Evolutionary conservation across 64 coral and sea anemone species (phyloP).

Genomic region (Anthopleura sola): DNA sequence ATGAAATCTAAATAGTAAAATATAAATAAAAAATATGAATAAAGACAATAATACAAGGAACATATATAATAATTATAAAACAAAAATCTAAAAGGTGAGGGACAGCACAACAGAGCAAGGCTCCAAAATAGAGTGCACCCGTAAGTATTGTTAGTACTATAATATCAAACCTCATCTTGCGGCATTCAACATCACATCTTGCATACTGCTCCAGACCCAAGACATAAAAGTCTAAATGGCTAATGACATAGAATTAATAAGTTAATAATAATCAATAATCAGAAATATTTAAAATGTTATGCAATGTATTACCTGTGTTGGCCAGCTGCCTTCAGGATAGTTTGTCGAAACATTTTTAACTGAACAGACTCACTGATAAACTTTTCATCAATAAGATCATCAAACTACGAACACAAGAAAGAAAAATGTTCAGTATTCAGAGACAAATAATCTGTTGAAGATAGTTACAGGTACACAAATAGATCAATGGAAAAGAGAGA

Average conservation of each 20-base stretch:
- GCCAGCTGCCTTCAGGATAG: conserved; percentile 49
- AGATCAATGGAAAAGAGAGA: too few species aligned
- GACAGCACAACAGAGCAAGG: too few species aligned
- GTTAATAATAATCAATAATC: not conserved
- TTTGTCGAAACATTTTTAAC: conserved; percentile 55
- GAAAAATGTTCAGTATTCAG: too few species aligned
- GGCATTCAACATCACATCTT: conserved; percentile 40
- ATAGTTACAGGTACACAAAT: too few species aligned
- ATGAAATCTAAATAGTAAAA: too few species aligned
- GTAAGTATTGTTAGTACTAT: too few species aligned
- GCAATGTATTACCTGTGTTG: conserved; percentile 33
- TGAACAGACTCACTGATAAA: conserved; percentile 42
- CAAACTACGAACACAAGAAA: conserved; percentile 28
- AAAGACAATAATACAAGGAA: too few species aligned
- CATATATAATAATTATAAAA: too few species aligned
- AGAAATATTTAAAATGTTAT: not conserved
- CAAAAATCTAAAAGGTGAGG: too few species aligned
- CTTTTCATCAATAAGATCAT: conserved; percentile 57
- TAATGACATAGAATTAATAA: not conserved
- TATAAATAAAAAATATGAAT: too few species aligned
- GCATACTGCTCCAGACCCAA: conserved; percentile 54
- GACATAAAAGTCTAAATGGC: conserved; percentile 72
- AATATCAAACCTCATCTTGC: conserved; percentile 24
- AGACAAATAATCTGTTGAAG: too few species aligned
- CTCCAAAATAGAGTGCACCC: too few species aligned